phyloP scores from a whole-genome alignment of 2,888 invertebrate species.

The Lagria hirta region DNA sequence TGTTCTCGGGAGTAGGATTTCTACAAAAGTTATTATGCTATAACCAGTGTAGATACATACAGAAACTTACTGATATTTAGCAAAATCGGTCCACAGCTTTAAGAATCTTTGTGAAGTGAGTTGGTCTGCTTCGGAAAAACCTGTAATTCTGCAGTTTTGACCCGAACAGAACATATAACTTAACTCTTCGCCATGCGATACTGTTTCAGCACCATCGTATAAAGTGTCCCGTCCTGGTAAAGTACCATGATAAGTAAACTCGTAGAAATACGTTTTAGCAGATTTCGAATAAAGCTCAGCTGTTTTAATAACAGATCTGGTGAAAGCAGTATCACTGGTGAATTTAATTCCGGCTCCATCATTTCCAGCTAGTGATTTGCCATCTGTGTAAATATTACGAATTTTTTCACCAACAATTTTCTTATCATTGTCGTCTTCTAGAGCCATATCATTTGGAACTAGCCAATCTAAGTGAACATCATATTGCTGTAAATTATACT shows the following conservation, averaged over 20 bases:
- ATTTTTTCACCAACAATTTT: neutral
- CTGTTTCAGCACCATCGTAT: slow-evolving; percentile 9
- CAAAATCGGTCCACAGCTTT: slow-evolving; percentile 13
- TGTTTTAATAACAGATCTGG: slow-evolving; percentile 4
- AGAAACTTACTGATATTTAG: slow-evolving; percentile 11
- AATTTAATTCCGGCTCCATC: slow-evolving; percentile 10
- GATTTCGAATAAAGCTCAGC: slow-evolving; percentile 8
- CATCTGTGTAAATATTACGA: slow-evolving; percentile 3
- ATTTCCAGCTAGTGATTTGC: slow-evolving; percentile 5
- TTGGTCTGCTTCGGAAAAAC: slow-evolving; percentile 1
- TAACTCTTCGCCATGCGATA: slow-evolving; percentile 7
- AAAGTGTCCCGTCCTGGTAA: neutral
- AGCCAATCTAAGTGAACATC: slow-evolving; percentile 5
- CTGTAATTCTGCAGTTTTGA: neutral
- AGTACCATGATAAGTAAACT: slow-evolving; percentile 8
- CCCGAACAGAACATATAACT: slow-evolving; percentile 11
- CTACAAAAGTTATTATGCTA: too few species aligned
- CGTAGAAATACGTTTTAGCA: slow-evolving; percentile 9
- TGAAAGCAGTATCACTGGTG: slow-evolving; percentile 9
- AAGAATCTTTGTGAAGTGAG: slow-evolving; percentile 1
- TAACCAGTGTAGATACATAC: neutral
- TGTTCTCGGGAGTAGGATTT: slow-evolving; percentile 7
- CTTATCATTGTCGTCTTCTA: neutral
- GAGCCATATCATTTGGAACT: slow-evolving; percentile 7
- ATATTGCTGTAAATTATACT: too few species aligned